These are phyloP conservation scores for Melanerpes formicivorus DNA, from an alignment of 2,113 vertebrate species.

Conservation along the genomic window DNA sequence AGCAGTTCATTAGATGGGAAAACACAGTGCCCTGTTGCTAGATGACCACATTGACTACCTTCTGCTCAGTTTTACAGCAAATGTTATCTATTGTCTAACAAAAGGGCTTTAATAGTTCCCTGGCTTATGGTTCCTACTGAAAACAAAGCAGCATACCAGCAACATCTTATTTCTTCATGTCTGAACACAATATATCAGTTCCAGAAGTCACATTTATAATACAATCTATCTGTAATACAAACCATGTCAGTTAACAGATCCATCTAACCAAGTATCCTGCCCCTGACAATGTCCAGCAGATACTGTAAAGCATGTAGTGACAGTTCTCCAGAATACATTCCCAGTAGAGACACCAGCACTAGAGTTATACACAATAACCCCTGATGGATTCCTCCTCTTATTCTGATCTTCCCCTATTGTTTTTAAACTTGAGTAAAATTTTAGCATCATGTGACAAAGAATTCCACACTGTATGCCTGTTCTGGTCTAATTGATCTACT, in stretches of 20 bases:
- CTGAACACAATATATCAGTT: neutral
- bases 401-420: neutral
- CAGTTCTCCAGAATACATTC: neutral
- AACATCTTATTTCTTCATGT: neutral
- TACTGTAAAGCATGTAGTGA: neutral
- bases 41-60: neutral
- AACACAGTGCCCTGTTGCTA: neutral
- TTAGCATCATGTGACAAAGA: neutral
- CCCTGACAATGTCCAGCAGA: neutral
- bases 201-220: neutral
- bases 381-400: neutral
- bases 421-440: neutral
- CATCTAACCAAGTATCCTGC: neutral
- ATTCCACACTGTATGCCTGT: neutral
- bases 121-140: neutral
- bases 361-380: neutral
- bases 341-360: neutral
- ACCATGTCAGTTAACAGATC: neutral
- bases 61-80: neutral
- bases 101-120: neutral
- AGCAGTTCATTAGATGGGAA: neutral
- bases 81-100: rapidly evolving
- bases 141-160: neutral
- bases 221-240: neutral
- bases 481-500: neutral